These are phyloP conservation scores for Drosophila seclusa DNA, from an alignment of 2,888 invertebrate genomes.

Conservation along the genomic window DNA sequence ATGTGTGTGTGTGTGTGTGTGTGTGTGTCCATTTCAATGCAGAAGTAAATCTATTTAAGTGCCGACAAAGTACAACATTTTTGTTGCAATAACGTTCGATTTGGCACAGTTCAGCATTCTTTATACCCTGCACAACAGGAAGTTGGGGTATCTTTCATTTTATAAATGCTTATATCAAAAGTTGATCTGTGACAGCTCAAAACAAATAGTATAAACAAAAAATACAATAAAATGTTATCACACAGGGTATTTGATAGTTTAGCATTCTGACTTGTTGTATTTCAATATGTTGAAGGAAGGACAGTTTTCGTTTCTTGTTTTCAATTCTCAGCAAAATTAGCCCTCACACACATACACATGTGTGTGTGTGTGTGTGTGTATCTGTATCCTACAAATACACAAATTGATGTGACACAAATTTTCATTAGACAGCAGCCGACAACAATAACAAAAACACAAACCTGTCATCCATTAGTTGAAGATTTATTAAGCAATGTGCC, in stretches of 20 bases:
- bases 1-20: not conserved
- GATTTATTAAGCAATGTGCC: constrained; percentile 55
- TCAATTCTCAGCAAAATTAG: constrained; percentile 63
- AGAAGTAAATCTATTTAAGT: constrained; percentile 69
- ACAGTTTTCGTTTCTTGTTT: constrained; percentile 30
- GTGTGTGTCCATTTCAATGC: constrained; percentile 38
- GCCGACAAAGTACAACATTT: constrained; percentile 50
- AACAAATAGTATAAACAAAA: not conserved
- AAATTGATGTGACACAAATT: constrained; percentile 62
- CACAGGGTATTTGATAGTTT: not conserved
- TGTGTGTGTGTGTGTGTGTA: not conserved
- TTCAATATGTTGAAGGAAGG: constrained; percentile 1
- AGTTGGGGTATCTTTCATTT: not conserved
- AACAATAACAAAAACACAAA: constrained; percentile 11
- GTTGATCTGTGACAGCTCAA: not conserved
- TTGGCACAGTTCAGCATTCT: constrained; percentile 72
- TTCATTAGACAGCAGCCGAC: constrained; percentile 39
- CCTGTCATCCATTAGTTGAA: constrained; percentile 44
- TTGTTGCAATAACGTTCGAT: constrained; percentile 69
- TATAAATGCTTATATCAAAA: not conserved
- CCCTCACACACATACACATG: constrained; percentile 14
- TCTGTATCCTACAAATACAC: constrained; percentile 25
- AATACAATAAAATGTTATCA: not conserved
- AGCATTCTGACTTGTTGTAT: not conserved
- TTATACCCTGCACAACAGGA: constrained; percentile 17